phyloP scores from a whole-genome alignment of 2,888 invertebrate species.

The Rhagophthalmus giganteus region DNA sequence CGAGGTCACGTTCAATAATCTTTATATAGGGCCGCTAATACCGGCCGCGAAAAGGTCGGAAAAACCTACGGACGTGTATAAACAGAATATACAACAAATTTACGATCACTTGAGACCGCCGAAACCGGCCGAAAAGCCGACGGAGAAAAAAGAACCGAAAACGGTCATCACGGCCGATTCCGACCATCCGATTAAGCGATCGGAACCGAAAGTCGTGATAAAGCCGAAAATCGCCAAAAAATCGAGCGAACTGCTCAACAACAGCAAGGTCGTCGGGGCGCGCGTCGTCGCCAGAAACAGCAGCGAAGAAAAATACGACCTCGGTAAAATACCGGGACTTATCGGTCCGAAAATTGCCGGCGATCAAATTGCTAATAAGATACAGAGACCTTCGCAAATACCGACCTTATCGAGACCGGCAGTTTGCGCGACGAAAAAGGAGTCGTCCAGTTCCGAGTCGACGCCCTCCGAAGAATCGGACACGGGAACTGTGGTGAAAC shows the following conservation, averaged over 20 bases:
- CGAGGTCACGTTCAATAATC: conserved; percentile 58
- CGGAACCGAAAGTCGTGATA: conserved; percentile 65
- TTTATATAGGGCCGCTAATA: conserved; percentile 61
- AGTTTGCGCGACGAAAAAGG: conserved; percentile 41
- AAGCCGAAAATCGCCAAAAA: conserved; percentile 59
- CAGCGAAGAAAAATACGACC: conserved; percentile 34
- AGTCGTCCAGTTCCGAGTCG: conserved; percentile 61
- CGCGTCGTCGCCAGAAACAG: conserved; percentile 55
- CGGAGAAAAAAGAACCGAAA: conserved; percentile 42
- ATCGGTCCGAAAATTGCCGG: background rate
- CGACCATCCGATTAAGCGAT: conserved; percentile 51
- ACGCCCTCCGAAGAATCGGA: conserved; percentile 56
- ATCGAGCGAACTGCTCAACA: conserved; percentile 40
- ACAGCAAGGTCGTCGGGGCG: conserved; percentile 57
- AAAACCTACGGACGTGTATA: conserved; percentile 30
- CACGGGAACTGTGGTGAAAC: conserved; percentile 55
- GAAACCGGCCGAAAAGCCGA: conserved; percentile 8
- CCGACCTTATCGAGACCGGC: conserved; percentile 48
- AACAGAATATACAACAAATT: conserved; percentile 45
- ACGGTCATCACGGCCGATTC: conserved; percentile 61
- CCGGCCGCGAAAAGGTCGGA: conserved; percentile 49
- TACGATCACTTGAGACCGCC: conserved; percentile 44
- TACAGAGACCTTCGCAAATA: conserved; percentile 48
- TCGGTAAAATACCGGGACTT: conserved; percentile 18
- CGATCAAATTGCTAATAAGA: background rate